Evolutionary conservation across 2,113 vertebrate genomes (phyloP), one percentile per base, ranked within the genome.

Genomic region (Puma concolor): DNA sequence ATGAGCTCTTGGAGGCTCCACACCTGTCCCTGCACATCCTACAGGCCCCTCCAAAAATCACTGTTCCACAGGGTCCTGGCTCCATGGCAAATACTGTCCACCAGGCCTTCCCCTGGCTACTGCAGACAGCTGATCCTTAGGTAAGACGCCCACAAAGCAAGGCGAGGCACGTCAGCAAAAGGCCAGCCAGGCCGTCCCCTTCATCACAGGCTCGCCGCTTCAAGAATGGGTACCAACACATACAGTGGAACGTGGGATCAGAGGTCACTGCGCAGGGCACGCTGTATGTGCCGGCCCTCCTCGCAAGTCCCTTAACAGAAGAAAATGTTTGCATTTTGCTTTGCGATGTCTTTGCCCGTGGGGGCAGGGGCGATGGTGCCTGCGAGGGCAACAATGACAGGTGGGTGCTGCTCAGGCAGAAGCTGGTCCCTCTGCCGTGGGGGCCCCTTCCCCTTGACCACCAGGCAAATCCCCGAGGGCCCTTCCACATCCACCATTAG

Each of bases 221-320:
- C 5, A 41, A 19, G 77, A n/a, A 79, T 50, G 36, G 11, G 15
- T 1, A 63, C 33, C 64, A 19, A 33, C 17, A 29, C 60, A 29
- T 5, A 8, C 0, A 3, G 48, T 6, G 64, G 19, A 25, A 6
- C 0, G 2, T 10, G 33, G 25, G 79, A 38, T 29, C n/a, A 19
- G 23, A 41, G 41, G 25, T 50, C 19, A 10, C 36, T 48, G 38
- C 33, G 50, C 9, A 16, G 2, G 7, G 38, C 29, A 17, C 0
- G 25, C 7, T 9, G 54, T 5, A 27, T 3, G 48, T 23, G 44
- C n/a, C 19, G 19, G 16, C 41, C 33, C 31, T 33, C 36, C 57
- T 25, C 21, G 14, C 4, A 57, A 27, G 11, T 11, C 57, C 41
- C 64, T 63, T 38, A 87, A 38, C 93, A 86, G 77, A 77, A 71